Evolutionary conservation across 2,888 invertebrate genomes (phyloP).

Genomic region (Drosophila antonietae): DNA sequence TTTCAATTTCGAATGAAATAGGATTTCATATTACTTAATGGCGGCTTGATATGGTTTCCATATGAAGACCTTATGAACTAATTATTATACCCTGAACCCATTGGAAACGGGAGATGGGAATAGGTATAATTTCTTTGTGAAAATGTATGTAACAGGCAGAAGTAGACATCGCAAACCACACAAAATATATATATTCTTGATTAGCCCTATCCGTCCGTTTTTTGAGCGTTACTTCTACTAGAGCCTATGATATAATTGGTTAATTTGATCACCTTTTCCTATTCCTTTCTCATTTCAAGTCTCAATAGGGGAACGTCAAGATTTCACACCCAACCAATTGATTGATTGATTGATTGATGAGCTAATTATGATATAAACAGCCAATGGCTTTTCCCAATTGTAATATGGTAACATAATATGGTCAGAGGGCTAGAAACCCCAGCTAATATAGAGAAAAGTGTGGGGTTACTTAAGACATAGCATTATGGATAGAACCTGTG

Average conservation of each 20-base stretch:
- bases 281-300: not conserved
- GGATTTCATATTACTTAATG: not conserved
- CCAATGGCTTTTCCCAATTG: not conserved
- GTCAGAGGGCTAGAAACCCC: not conserved
- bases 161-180: no score
- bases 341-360: not conserved
- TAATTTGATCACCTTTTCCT: not conserved
- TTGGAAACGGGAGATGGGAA: no score
- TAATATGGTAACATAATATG: not conserved
- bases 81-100: no score
- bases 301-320: not conserved
- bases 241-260: not conserved
- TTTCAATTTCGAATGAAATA: not conserved
- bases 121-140: no score
- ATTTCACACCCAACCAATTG: not conserved
- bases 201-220: no score
- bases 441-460: not conserved
- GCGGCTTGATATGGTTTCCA: no score
- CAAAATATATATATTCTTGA: no score
- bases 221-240: no score
- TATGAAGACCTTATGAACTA: no score
- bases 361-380: not conserved
- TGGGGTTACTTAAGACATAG: not conserved
- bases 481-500: not conserved
- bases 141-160: no score